Evolutionary conservation across 2,888 invertebrate genomes (phyloP).

Genomic region (Ormyrus rosae): DNA sequence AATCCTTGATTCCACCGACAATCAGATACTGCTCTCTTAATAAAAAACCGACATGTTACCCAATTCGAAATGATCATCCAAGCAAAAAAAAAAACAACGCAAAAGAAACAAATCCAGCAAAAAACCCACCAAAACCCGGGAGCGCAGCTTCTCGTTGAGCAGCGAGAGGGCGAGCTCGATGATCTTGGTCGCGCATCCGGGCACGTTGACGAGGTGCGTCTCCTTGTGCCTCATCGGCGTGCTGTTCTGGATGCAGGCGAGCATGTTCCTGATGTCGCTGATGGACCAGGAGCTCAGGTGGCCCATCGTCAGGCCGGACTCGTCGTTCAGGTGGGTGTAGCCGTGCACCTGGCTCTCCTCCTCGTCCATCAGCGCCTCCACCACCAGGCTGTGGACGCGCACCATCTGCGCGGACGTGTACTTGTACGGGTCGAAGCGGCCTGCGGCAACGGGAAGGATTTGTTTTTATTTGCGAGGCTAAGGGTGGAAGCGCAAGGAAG

Average conservation of each 20-base stretch:
- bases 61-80: no score
- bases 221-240: constrained; percentile 94
- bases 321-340: constrained; percentile 89
- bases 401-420: constrained; percentile 91
- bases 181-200: constrained; percentile 86
- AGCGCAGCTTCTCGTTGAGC: constrained; percentile 89
- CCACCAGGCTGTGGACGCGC: constrained; percentile 89
- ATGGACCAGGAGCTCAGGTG: constrained; percentile 90
- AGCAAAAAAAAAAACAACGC: background rate
- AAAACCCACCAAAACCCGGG: constrained; percentile 84
- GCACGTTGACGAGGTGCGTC: constrained; percentile 91
- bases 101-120: no score
- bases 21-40: background rate
- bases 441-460: constrained; percentile 68
- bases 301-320: constrained; percentile 89
- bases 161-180: constrained; percentile 89
- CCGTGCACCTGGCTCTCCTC: constrained; percentile 90
- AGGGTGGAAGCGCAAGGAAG: no score
- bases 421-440: constrained; percentile 85
- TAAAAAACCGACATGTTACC: no score
- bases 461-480: background rate
- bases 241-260: constrained; percentile 89
- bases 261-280: constrained; percentile 85
- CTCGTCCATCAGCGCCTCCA: constrained; percentile 90
- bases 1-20: background rate